Base-by-base conservation (phyloP, 1,140 invertebrate genomes). In the Plodia interpunctella region DNA sequence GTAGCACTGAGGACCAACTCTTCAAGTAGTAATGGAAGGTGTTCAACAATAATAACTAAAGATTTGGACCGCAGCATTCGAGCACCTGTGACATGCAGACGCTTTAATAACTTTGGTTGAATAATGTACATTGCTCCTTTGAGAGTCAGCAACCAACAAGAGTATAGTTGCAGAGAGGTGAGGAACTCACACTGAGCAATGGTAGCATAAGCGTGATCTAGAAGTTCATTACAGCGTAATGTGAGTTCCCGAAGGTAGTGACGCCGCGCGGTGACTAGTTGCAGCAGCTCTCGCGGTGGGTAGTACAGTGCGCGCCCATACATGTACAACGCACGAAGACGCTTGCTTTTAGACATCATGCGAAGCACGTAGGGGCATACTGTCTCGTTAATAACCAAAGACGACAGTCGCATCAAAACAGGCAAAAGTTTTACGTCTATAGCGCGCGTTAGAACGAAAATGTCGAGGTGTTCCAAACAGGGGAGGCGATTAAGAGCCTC, bases 1-100 rank as follows among this genome's bases (percentile, higher is more conserved):
- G 64, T 62, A 25, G 44, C 57, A 21, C 71, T 76, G 1, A 76
- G 44, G 13, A 60, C 64, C n/a, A 76, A 62, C 51, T 78, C 71
- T 11, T 28, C 49, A 4, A 78, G 11, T 4, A 5, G 9, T 0
- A 5, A 32, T 8, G 72, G 72, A 21, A 78, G 56, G 0, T 21
- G 38, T 0, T n/a, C 30, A 3, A 78, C 6, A 8, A 71, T 20
- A 11, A 18, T 21, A 0, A 13, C 10, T 2, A 78, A 51, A 0
- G 62, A 57, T 0, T 13, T 8, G 0, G 18, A 17, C 0, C 72
- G 63, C 19, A 75, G 55, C 61, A 68, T 50, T 9, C 17, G 51
- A 1, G 66, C 60, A 25, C 70, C 72, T 6, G 75, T 75, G 2
- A 78, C 4, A 25, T 63, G 62, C 4, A 63, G 19, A 0, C 52